phyloP scores from a whole-genome alignment of 2,113 vertebrate species.

The Rhegmatorhina hoffmannsi region DNA sequence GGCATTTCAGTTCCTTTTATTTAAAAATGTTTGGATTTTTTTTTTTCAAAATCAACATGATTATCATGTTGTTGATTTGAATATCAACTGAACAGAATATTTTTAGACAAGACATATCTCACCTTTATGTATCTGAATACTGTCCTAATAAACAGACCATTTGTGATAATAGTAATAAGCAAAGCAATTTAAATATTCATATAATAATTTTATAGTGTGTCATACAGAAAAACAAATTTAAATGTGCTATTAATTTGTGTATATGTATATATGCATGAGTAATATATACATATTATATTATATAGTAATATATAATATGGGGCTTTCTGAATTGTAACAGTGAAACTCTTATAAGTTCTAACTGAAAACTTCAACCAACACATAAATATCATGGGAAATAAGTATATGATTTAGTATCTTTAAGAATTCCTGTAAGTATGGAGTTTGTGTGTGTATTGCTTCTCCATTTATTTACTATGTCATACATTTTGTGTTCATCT shows the following conservation, averaged over 20 bases:
- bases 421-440: constrained; percentile 60
- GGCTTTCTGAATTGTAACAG: background rate
- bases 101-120: background rate
- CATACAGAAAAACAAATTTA: background rate
- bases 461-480: constrained; percentile 48
- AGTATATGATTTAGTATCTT: background rate
- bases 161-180: background rate
- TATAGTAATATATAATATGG: constrained; percentile 55
- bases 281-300: constrained; percentile 71
- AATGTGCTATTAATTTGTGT: background rate
- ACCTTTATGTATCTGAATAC: background rate
- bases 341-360: constrained; percentile 12
- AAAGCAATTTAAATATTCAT: background rate
- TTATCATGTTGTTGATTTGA: background rate
- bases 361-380: constrained; percentile 9
- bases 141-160: background rate
- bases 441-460: constrained; percentile 55
- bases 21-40: background rate
- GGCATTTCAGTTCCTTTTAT: background rate
- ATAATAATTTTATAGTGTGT: background rate
- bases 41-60: background rate
- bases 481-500: constrained; percentile 62
- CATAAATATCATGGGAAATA: background rate
- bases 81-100: background rate
- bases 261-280: constrained; percentile 69